Conservation (phyloP, 2,888 invertebrate genomes). For the Therioaphis trifolii region DNA sequence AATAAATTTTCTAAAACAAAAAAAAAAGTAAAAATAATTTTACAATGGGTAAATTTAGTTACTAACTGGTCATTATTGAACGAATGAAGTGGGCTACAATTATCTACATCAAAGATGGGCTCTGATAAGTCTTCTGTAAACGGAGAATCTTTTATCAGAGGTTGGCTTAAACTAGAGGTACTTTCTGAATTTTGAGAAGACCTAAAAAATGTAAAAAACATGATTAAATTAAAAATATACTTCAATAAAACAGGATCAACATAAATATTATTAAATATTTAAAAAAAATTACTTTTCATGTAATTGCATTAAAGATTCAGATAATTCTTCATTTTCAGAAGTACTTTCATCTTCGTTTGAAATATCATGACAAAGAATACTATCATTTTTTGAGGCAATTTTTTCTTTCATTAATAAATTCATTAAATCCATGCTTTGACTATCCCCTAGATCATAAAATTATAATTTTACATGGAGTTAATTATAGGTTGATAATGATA, state of each 20-base stretch:
- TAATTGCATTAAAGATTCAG: conserved; percentile 47
- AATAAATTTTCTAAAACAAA: conserved; percentile 29
- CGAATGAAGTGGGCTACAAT: neutral
- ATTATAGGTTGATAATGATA: neutral
- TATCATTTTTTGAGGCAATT: conserved; percentile 24
- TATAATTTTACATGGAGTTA: neutral
- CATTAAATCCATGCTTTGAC: conserved; percentile 59
- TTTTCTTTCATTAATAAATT: conserved; percentile 55
- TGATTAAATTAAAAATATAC: neutral
- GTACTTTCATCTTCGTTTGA: conserved; percentile 38
- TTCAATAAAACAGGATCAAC: neutral
- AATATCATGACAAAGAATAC: conserved; percentile 36
- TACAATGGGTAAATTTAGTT: neutral
- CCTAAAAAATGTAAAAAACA: conserved; percentile 2
- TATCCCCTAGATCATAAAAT: conserved; percentile 48
- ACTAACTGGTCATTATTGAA: conserved; percentile 25
- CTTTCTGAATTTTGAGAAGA: conserved; percentile 18
- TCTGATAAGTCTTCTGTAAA: neutral
- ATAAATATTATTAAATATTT: neutral
- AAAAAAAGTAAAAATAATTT: neutral
- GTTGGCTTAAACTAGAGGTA: neutral
- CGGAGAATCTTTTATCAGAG: neutral
- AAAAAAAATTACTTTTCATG: conserved; percentile 47
- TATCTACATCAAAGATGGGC: neutral
- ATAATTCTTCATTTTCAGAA: conserved; percentile 53